These are phyloP conservation scores for Cyanoramphus novaezelandiae DNA, from an alignment of 2,113 vertebrate genomes.

Conservation along the genomic window DNA sequence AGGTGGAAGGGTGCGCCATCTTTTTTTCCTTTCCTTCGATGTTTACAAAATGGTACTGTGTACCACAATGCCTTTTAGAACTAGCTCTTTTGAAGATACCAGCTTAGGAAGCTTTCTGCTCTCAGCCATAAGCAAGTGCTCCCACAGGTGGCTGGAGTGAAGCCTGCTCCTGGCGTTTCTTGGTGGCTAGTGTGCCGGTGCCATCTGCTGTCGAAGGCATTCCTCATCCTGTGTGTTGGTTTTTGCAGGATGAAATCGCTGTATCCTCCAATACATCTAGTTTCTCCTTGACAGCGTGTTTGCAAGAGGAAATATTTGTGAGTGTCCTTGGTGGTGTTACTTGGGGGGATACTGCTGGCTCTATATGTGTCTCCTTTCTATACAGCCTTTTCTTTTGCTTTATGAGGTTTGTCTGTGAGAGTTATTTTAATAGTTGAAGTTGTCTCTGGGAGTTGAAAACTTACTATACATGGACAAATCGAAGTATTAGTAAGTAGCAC, in stretches of 20 bases:
- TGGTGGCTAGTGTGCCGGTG: not conserved
- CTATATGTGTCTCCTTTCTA: not conserved
- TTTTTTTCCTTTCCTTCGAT: not conserved
- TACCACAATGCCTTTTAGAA: not conserved
- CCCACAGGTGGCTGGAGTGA: not conserved
- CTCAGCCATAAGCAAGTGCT: fast-evolving
- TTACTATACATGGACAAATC: not conserved
- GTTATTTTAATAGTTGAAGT: not conserved
- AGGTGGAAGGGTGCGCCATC: not conserved
- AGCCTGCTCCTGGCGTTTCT: not conserved
- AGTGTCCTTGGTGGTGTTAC: not conserved
- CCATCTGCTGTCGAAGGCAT: not conserved
- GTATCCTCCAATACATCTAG: fast-evolving
- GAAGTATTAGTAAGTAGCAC: not conserved
- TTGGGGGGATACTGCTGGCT: not conserved
- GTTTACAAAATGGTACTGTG: not conserved
- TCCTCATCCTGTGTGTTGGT: fast-evolving
- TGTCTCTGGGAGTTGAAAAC: not conserved
- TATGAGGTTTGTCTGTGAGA: not conserved
- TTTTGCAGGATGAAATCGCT: not conserved
- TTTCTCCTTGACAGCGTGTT: not conserved
- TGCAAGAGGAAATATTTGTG: not conserved
- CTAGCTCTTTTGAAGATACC: not conserved
- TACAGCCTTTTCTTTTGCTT: not conserved
- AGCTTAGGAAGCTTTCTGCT: not conserved